Evolutionary conservation across 2,888 invertebrate genomes (phyloP), one percentile per base, ranked within the genome.

Genomic region (Ligdia adustata): DNA sequence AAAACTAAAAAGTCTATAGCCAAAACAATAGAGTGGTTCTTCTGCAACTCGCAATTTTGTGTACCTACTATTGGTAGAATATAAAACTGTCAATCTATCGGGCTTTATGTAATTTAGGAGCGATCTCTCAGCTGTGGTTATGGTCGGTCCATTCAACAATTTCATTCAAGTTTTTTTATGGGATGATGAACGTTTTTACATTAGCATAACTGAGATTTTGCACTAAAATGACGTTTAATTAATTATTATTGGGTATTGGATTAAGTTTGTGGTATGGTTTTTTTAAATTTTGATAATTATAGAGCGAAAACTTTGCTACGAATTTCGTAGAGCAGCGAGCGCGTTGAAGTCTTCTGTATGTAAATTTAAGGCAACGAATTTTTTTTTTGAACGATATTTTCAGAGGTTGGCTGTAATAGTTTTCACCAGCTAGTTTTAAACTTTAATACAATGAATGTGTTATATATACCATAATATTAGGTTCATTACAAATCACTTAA

Each of bases 11-110:
- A n/a, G n/a, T n/a, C n/a, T n/a, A n/a, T n/a, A n/a, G n/a, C n/a
- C n/a, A n/a, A n/a, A n/a, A n/a, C n/a, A n/a, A 16, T n/a, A 6
- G n/a, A 22, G 22, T 22, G 3, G 7, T 3, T 7, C 2, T 22
- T 22, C 22, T 22, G 1, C 7, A 4, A 2, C 7, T 22, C 1
- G 2, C 11, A 9, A 28, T 5, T 12, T 4, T 27, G 9, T 13
- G 2, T 13, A 12, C 13, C 12, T 9, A 6, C 22, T 32, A 47
- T 41, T 31, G 35, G 9, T 14, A 31, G 12, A n/a, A 5, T 29
- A 56, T 59, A 59, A 60, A 60, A 49, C 55, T 57, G 59, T 55
- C 59, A 57, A 52, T 60, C 54, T 40, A 55, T 51, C 54, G 40
- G 35, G 29, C 40, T 51, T 55, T 43, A 29, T 42, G 47, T 60